Percentiles rank a stretch among this genome's conserved stretches.
phyloP scores from a whole-genome alignment of 2,113 vertebrate species.

The Athene cunicularia region DNA sequence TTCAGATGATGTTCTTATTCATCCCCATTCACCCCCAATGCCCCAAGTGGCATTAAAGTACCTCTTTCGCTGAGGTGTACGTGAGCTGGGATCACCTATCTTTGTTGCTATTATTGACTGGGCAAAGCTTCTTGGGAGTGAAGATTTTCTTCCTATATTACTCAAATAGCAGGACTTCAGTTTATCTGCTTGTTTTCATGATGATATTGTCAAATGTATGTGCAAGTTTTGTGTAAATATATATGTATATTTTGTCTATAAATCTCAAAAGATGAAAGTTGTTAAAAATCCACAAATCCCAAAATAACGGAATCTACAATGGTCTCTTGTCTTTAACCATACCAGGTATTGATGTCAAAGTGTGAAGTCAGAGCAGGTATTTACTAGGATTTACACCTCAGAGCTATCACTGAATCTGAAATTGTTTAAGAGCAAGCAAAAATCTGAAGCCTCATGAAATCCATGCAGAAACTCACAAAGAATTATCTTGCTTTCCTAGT shows the following conservation, averaged over 20 bases:
- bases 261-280: not conserved
- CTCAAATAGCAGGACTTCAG: not conserved
- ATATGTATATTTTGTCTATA: not conserved
- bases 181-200: not conserved
- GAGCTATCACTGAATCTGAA: not conserved
- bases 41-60: not conserved
- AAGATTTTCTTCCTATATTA: not conserved
- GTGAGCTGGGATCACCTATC: not conserved
- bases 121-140: not conserved
- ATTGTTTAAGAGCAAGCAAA: not conserved
- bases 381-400: not conserved
- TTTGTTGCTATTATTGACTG: not conserved
- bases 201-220: not conserved
- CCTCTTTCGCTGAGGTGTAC: not conserved
- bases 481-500: not conserved
- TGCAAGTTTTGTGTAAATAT: not conserved
- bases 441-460: not conserved
- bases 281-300: not conserved
- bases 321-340: not conserved
- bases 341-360: not conserved
- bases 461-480: not conserved
- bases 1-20: not conserved
- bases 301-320: not conserved
- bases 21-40: too few species aligned
- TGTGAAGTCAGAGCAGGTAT: not conserved